phyloP scores from a whole-genome alignment of 2,797 vertebrate genomes.

The Heliangelus exortis region DNA sequence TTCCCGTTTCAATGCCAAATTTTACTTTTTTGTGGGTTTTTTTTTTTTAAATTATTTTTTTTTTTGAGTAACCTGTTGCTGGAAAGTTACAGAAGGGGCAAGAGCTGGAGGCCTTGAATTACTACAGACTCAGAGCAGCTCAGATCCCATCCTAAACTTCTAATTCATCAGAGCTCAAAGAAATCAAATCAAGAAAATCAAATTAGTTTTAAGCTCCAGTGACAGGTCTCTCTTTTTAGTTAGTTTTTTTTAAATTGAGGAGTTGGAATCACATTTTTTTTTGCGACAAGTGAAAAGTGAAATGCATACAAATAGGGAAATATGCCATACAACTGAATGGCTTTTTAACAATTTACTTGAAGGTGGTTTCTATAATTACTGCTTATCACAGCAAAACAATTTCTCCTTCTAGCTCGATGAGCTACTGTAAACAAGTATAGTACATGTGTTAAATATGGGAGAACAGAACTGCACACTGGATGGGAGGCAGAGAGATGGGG shows the following conservation, averaged over 20 bases:
- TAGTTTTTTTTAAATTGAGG: background rate
- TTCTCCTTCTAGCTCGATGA: background rate
- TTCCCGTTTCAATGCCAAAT: constrained; percentile 84
- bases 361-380: constrained; percentile 35
- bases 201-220: background rate
- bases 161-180: background rate
- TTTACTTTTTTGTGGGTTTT: constrained; percentile 70
- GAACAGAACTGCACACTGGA: background rate
- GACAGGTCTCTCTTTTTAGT: background rate
- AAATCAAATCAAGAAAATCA: background rate
- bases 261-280: background rate
- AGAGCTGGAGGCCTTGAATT: constrained; percentile 24
- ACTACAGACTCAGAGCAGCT: background rate
- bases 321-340: background rate
- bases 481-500: background rate
- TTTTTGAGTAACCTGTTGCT: constrained; percentile 83
- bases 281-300: background rate
- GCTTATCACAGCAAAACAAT: constrained; percentile 11
- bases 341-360: constrained; percentile 31
- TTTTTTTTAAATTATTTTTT: constrained; percentile 42
- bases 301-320: constrained; percentile 21
- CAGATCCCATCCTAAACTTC: background rate
- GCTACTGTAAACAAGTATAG: constrained; percentile 16
- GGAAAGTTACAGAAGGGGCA: constrained; percentile 77
- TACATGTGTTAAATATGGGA: background rate